Percentiles rank a stretch among this genome's conserved stretches.
These are phyloP conservation scores for Anoura caudifer DNA, from an alignment of 2,113 vertebrate species.

Conservation along the genomic window DNA sequence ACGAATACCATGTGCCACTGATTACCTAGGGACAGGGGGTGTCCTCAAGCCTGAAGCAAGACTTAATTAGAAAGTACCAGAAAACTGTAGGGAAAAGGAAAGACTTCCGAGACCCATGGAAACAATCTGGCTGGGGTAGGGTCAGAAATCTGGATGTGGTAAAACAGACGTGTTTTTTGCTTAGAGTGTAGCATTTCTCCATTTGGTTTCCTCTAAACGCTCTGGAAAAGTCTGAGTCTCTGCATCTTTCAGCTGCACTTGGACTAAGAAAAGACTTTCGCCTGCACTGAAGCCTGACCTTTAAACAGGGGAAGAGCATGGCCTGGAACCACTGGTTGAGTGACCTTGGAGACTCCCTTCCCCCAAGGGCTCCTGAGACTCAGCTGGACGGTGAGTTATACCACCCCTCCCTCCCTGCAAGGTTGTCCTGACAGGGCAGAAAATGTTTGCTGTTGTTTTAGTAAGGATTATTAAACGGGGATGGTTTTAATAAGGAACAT, in stretches of 20 bases:
- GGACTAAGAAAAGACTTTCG: not conserved
- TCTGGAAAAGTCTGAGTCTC: not conserved
- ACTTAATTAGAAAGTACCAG: not conserved
- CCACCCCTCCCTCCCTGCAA: not conserved
- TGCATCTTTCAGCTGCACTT: not conserved
- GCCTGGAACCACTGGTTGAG: not conserved
- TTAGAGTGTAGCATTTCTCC: not conserved
- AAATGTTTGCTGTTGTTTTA: not conserved
- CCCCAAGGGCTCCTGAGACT: not conserved
- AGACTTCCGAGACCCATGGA: not conserved
- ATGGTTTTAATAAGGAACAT: not conserved
- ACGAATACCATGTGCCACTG: not conserved
- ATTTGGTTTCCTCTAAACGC: not conserved
- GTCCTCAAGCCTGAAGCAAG: not conserved
- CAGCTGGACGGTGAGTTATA: not conserved
- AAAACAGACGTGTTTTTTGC: not conserved
- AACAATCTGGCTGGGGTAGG: not conserved
- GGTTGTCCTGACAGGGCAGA: not conserved
- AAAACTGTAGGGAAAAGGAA: not conserved
- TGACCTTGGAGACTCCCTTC: not conserved
- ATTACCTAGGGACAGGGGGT: not conserved
- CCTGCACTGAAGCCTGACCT: not conserved
- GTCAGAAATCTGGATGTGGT: not conserved
- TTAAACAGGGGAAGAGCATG: not conserved
- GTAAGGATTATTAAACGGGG: not conserved